A percentile compares a stretch with the other conserved stretches of the same genome.
Evolutionary conservation across 2,113 vertebrate species (phyloP).

Genomic region (Pardalotus punctatus): DNA sequence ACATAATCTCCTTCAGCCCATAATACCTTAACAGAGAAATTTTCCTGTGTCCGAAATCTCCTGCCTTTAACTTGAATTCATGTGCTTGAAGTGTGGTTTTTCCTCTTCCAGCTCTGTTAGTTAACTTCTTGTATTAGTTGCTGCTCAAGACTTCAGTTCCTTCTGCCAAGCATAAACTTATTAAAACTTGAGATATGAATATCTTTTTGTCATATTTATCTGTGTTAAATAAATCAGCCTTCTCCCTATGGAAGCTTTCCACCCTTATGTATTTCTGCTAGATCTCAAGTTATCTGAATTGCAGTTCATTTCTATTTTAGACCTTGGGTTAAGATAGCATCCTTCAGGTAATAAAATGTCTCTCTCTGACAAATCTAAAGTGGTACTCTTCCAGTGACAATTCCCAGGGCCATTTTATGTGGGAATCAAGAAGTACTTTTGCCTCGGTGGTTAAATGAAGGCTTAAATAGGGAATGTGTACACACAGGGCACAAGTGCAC

Average conservation of each 20-base stretch:
- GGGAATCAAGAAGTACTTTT: background rate
- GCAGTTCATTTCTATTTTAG: conserved; percentile 52
- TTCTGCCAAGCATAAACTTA: conserved; percentile 41
- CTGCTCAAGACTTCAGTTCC: conserved; percentile 15
- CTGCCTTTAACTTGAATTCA: background rate
- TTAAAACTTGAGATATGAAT: conserved; percentile 36
- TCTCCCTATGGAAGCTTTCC: background rate
- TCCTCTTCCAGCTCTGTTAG: background rate
- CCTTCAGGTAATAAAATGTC: conserved; percentile 33
- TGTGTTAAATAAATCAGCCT: conserved; percentile 44
- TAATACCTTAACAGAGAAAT: background rate
- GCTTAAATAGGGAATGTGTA: background rate
- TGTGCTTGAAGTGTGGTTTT: background rate
- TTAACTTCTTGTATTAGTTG: conserved; percentile 10
- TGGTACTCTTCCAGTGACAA: background rate
- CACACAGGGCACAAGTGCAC: background rate
- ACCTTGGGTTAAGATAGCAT: conserved; percentile 3
- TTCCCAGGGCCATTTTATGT: background rate
- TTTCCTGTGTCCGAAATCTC: background rate
- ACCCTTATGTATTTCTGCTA: conserved; percentile 8
- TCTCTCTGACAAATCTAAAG: conserved; percentile 6
- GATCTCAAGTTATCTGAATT: conserved; percentile 19
- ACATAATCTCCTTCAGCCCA: background rate
- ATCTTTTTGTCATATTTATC: conserved; percentile 62
- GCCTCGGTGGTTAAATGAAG: background rate